Evolutionary conservation across 2,113 vertebrate species (phyloP).

Genomic region (Toxostoma redivivum): DNA sequence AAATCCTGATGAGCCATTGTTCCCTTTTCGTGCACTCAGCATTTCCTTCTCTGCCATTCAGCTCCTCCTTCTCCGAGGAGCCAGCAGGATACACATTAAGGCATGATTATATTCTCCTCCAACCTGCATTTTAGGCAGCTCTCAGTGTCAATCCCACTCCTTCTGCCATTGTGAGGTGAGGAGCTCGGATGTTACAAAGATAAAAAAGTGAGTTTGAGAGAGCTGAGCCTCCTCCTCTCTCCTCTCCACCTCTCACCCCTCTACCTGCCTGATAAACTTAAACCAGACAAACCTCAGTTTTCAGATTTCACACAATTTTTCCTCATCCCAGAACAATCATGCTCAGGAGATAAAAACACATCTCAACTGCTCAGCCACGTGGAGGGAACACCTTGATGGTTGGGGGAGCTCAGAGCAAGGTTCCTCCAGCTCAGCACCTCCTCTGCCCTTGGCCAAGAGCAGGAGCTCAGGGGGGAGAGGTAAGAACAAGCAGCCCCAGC

Average conservation of each 20-base stretch:
- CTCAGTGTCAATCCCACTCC: neutral
- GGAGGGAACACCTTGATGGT: neutral
- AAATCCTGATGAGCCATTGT: constrained; percentile 47
- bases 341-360: neutral
- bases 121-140: neutral
- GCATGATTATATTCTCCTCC: neutral
- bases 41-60: neutral
- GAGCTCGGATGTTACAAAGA: neutral
- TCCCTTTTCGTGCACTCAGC: neutral
- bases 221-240: neutral
- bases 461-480: neutral
- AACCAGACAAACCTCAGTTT: neutral
- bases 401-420: neutral
- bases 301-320: neutral
- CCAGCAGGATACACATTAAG: constrained; percentile 7
- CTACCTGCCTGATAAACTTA: neutral
- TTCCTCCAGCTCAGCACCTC: neutral
- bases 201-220: neutral
- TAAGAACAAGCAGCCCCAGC: neutral
- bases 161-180: neutral
- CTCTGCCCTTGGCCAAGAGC: neutral
- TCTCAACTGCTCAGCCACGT: neutral
- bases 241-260: neutral
- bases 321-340: neutral
- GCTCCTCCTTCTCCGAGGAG: neutral